A percentile compares a stretch with the other conserved stretches of the same genome.
Evolutionary conservation across 2,113 vertebrate species (phyloP).

Genomic region (Serinus canaria): DNA sequence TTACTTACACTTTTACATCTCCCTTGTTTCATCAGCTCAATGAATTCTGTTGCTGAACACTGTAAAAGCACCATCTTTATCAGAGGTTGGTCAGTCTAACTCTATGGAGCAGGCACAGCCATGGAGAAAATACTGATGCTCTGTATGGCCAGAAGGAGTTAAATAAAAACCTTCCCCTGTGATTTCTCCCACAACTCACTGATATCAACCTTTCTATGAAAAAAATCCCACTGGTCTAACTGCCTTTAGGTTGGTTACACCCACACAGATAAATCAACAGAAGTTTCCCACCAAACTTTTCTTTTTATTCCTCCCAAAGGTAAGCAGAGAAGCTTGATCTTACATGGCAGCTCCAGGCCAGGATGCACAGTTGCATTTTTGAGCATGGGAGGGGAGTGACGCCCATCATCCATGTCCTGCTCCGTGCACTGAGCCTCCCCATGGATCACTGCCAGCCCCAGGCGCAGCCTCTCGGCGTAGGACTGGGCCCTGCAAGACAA

Average conservation of each 20-base stretch:
- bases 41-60: neutral
- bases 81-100: neutral
- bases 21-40: neutral
- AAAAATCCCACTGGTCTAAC: neutral
- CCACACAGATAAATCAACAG: neutral
- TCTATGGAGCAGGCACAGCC: neutral
- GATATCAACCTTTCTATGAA: neutral
- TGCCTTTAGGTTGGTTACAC: neutral
- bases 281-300: neutral
- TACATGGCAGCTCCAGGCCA: constrained; percentile 92
- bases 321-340: constrained; percentile 58
- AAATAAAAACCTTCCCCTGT: neutral
- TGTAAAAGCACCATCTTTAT: neutral
- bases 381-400: constrained; percentile 92
- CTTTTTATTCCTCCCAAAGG: neutral
- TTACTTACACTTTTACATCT: neutral
- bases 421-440: constrained; percentile 95
- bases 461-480: constrained; percentile 89
- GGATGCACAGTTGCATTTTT: constrained; percentile 91
- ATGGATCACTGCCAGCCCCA: constrained; percentile 95
- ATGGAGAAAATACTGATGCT: neutral
- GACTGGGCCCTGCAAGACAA: constrained; percentile 87
- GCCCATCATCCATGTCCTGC: constrained; percentile 95
- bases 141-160: neutral
- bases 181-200: neutral